These are phyloP conservation scores for Coenobita brevimanus DNA, from an alignment of 1,140 invertebrate species.

Conservation along the genomic window DNA sequence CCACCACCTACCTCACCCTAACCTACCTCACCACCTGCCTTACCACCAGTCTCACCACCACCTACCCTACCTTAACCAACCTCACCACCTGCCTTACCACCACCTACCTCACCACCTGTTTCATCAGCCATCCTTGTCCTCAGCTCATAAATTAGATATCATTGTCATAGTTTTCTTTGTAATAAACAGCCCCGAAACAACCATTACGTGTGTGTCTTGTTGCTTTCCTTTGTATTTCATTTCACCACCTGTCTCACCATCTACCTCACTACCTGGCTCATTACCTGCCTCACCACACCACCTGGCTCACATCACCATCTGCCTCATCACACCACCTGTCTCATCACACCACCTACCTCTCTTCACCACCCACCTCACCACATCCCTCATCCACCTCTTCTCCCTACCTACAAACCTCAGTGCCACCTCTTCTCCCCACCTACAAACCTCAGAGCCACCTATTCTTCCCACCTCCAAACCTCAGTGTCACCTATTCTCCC, in stretches of 20 bases:
- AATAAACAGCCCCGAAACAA: too few relatives aligned
- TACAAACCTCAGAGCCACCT: background rate
- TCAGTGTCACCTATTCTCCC: background rate
- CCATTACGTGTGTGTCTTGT: too few relatives aligned
- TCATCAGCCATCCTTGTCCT: background rate
- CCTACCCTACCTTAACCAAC: background rate
- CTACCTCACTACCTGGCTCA: background rate
- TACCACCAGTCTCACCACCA: background rate
- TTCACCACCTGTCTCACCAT: background rate
- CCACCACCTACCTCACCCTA: background rate
- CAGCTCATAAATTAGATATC: background rate
- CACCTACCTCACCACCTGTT: background rate
- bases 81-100: background rate
- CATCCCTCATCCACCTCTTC: background rate
- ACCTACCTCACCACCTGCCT: background rate
- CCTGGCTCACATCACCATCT: background rate
- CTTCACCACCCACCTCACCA: background rate
- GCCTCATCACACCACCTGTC: background rate
- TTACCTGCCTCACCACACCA: background rate
- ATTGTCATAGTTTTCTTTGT: too few relatives aligned
- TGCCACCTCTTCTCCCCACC: background rate
- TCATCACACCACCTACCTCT: background rate
- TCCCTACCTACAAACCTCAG: too few relatives aligned
- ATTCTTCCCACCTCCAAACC: background rate
- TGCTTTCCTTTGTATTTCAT: too few relatives aligned